Evolutionary conservation across 2,797 vertebrate species (phyloP).

Genomic region (Kryptopterus vitreolus): DNA sequence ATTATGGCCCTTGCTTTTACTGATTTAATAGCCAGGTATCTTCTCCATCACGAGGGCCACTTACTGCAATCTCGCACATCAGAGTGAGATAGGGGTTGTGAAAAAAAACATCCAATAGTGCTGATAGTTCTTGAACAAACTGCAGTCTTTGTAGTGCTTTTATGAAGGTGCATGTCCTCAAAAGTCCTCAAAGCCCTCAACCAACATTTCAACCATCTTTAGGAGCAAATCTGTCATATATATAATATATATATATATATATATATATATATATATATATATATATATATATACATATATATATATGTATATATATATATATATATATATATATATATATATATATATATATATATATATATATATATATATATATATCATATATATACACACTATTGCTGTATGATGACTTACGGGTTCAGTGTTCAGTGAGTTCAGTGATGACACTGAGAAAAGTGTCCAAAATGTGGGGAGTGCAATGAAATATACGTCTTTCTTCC

Average conservation of each 20-base stretch:
- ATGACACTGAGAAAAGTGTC: not conserved
- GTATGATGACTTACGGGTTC: not conserved
- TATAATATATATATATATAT: no score
- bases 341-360: no score
- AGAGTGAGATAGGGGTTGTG: not conserved
- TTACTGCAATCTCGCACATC: not conserved
- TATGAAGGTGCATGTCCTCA: not conserved
- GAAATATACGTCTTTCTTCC: not conserved
- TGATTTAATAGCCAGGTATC: not conserved
- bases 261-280: no score
- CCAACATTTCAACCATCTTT: not conserved
- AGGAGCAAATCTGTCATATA: not conserved
- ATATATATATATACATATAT: no score
- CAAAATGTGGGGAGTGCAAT: not conserved
- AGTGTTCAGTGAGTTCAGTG: no score
- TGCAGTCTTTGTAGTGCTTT: not conserved
- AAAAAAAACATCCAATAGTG: not conserved
- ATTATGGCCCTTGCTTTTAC: not conserved
- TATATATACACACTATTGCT: not conserved
- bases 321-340: no score
- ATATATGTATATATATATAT: no score
- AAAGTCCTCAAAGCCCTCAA: no score
- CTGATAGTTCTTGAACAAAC: not conserved
- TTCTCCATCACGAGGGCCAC: not conserved
- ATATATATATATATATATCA: no score